These are phyloP conservation scores for Siniperca obscura DNA, from an alignment of 2,797 vertebrate genomes.

Conservation along the genomic window DNA sequence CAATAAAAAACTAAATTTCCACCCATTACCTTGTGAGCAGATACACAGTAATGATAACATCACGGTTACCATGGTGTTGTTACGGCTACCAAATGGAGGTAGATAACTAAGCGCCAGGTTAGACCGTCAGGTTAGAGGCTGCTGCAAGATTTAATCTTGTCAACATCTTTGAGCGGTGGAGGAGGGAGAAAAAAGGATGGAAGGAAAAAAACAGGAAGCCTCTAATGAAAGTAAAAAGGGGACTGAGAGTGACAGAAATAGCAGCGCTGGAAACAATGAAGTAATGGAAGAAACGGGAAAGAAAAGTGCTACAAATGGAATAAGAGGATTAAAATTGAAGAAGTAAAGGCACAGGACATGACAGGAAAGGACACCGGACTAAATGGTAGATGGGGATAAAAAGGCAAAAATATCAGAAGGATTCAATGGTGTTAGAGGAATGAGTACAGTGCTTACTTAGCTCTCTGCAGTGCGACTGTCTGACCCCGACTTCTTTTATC, in stretches of 20 bases:
- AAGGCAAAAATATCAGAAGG: constrained; percentile 13
- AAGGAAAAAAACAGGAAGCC: neutral
- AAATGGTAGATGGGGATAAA: constrained; percentile 10
- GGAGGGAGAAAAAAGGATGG: neutral
- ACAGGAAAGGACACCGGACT: neutral
- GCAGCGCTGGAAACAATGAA: neutral
- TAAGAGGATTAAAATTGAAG: neutral
- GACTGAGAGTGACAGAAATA: constrained; percentile 15
- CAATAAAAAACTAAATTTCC: neutral
- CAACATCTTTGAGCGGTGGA: constrained; percentile 5
- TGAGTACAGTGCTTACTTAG: constrained; percentile 32
- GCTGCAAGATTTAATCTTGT: constrained; percentile 37
- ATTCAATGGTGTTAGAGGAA: constrained; percentile 18
- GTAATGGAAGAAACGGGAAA: neutral
- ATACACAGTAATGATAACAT: constrained; percentile 19
- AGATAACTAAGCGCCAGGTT: neutral
- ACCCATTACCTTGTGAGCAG: constrained; percentile 13
- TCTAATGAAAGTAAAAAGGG: neutral
- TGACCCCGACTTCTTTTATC: constrained; percentile 58
- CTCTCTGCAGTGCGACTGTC: constrained; percentile 33
- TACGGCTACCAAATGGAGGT: constrained; percentile 20
- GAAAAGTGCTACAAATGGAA: constrained; percentile 2
- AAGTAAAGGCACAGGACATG: neutral
- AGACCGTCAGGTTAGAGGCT: constrained; percentile 1
- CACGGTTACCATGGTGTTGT: constrained; percentile 25